Conservation (phyloP, 2,113 vertebrate genomes). For the Origma solitaria region DNA sequence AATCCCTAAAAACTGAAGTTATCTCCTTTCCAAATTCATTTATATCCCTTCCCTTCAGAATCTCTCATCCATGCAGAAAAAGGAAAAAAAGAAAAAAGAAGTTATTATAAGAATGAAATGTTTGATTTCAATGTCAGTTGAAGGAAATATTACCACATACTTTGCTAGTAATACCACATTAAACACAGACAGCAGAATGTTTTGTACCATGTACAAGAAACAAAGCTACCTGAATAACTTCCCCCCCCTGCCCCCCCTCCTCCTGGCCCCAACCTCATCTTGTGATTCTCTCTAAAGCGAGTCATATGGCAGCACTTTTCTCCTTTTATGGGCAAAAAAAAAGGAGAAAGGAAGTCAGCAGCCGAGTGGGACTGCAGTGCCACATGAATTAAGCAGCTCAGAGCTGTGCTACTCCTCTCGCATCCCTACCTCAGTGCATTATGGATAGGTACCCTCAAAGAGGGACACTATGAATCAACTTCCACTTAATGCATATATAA, state of each 20-base stretch:
- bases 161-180: not conserved
- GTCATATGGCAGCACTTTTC: slow-evolving; percentile 63
- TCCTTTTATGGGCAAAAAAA: slow-evolving; percentile 76
- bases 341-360: slow-evolving; percentile 67
- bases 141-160: not conserved
- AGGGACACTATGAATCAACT: not conserved
- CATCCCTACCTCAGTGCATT: not conserved
- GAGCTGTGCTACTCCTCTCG: not conserved
- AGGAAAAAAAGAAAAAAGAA: not conserved
- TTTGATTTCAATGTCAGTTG: not conserved
- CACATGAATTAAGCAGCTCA: not conserved
- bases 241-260: not conserved
- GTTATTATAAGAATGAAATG: not conserved
- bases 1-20: not conserved
- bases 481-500: not conserved
- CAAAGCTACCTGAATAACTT: slow-evolving; percentile 27
- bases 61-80: not conserved
- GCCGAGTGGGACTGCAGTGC: not conserved
- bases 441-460: not conserved
- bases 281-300: slow-evolving; percentile 33
- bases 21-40: not conserved
- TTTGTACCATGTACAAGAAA: not conserved
- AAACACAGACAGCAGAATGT: slow-evolving; percentile 41
- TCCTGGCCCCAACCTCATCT: not conserved
- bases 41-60: not conserved